Evolutionary conservation across 2,888 invertebrate species (phyloP), one percentile per base, ranked within the genome.

Genomic region (Sphaeridia pumilis): DNA sequence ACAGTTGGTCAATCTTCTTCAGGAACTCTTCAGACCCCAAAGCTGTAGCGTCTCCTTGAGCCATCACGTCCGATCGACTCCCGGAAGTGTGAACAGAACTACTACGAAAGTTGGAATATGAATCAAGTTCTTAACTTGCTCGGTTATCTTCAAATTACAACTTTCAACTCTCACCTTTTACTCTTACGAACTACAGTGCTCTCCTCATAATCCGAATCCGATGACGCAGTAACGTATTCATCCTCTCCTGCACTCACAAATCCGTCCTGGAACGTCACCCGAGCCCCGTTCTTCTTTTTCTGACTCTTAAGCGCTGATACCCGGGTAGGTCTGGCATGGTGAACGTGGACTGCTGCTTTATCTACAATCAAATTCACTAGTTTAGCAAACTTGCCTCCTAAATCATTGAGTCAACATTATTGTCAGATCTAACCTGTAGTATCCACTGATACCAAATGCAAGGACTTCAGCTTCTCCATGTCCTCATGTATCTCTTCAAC

Each of bases 261-360:
- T 2, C 71, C 70, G 41, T 70, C 70, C 27, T 72, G 57, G 27
- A 70, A 61, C 35, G 49, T 54, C 58, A 73, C 72, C 56, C 35
- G 55, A 54, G 46, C 56, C 53, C 12, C 57, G 43, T 41, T 35
- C 22, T 38, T 49, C 42, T 21, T 38, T 25, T 45, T 50, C n/a
- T n/a, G n/a, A 25, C 24, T 44, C 34, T 28, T 50, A 14, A 12
- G 21, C 3, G 22, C n/a, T 35, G 45, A 43, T 7, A 10, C 22
- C n/a, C 43, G n/a, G n/a, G n/a, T n/a, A n/a, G n/a, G n/a, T n/a
- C n/a, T n/a, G n/a, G n/a, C n/a, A n/a, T n/a, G n/a, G n/a, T n/a
- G n/a, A n/a, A n/a, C n/a, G n/a, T n/a, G n/a, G n/a, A n/a, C n/a
- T n/a, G n/a, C n/a, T n/a, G n/a, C n/a, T n/a, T n/a, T n/a, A n/a